Percentiles rank a stretch among this genome's conserved stretches.
phyloP scores from a whole-genome alignment of 2,113 vertebrate genomes.

The Zootoca vivipara region DNA sequence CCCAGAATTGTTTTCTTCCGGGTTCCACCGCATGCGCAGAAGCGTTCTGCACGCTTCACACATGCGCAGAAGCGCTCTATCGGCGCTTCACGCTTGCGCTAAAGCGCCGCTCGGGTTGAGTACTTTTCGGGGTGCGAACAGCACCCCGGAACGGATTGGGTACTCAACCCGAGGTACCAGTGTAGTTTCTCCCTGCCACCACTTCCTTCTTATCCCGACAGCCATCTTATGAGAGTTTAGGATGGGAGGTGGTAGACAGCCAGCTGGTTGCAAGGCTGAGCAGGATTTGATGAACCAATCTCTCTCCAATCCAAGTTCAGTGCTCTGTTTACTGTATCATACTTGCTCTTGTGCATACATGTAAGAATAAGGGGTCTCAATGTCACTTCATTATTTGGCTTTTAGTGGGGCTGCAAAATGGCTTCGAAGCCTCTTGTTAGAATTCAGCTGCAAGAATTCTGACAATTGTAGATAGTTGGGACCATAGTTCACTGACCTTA shows the following conservation, averaged over 20 bases:
- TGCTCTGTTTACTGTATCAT: neutral
- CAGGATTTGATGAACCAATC: neutral
- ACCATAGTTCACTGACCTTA: neutral
- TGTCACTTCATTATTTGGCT: neutral
- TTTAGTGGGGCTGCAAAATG: neutral
- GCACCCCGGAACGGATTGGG: too few relatives aligned
- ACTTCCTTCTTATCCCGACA: neutral
- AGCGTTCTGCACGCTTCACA: too few relatives aligned
- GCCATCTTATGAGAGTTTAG: neutral
- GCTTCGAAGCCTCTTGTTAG: too few relatives aligned
- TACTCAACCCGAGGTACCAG: too few relatives aligned
- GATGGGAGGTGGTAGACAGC: neutral
- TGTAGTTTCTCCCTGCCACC: neutral
- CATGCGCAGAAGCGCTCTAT: too few relatives aligned
- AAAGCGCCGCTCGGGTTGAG: too few relatives aligned
- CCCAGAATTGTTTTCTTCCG: too few relatives aligned
- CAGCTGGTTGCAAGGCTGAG: neutral
- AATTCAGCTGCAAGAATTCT: neutral
- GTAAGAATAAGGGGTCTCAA: neutral
- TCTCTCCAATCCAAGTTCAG: neutral
- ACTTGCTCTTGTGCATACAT: neutral
- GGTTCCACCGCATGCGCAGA: too few relatives aligned
- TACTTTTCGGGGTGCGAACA: too few relatives aligned
- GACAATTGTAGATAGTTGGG: too few relatives aligned
- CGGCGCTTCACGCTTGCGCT: too few relatives aligned